These are phyloP conservation scores for Macrotrachela quadricornifera DNA, from an alignment of 1,140 invertebrate species.

Conservation along the genomic window DNA sequence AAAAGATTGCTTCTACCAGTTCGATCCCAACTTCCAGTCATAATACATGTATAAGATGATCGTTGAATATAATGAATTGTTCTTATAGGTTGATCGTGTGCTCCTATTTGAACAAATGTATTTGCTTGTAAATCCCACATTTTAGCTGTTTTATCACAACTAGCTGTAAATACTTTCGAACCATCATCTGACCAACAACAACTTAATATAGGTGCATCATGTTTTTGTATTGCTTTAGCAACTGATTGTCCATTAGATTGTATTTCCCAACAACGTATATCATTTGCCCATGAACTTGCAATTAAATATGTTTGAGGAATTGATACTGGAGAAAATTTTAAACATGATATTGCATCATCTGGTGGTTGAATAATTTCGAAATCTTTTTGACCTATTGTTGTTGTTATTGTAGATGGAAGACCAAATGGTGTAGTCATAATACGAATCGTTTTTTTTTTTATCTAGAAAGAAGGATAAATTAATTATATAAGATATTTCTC, in stretches of 20 bases:
- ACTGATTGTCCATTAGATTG: conserved; percentile 70
- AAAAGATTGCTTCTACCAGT: too few species aligned
- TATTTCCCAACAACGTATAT: conserved; percentile 85
- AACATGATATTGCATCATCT: conserved; percentile 76
- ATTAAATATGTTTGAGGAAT: conserved; percentile 62
- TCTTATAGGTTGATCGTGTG: conserved; percentile 81
- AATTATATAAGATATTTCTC: too few species aligned
- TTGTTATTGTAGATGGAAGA: too few species aligned
- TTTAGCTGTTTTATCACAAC: conserved; percentile 89
- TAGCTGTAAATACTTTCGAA: conserved; percentile 85
- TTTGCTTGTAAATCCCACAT: conserved; percentile 92
- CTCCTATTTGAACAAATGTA: conserved; percentile 77
- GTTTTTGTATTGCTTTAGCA: conserved; percentile 83
- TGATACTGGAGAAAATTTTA: conserved; percentile 71
- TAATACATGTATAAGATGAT: conserved; percentile 75
- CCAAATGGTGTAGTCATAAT: too few species aligned
- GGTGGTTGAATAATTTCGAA: conserved; percentile 72
- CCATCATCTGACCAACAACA: conserved; percentile 79
- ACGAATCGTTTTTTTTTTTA: too few species aligned
- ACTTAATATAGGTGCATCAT: conserved; percentile 76
- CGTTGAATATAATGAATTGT: conserved; percentile 94
- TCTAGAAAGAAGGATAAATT: too few species aligned
- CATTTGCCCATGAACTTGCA: conserved; percentile 89
- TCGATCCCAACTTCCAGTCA: conserved; percentile 99
- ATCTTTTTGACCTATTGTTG: too few species aligned